A percentile compares a stretch with the other conserved stretches of the same genome.
phyloP scores from a whole-genome alignment of 1,140 invertebrate species.

The Heliconius nattereri region DNA sequence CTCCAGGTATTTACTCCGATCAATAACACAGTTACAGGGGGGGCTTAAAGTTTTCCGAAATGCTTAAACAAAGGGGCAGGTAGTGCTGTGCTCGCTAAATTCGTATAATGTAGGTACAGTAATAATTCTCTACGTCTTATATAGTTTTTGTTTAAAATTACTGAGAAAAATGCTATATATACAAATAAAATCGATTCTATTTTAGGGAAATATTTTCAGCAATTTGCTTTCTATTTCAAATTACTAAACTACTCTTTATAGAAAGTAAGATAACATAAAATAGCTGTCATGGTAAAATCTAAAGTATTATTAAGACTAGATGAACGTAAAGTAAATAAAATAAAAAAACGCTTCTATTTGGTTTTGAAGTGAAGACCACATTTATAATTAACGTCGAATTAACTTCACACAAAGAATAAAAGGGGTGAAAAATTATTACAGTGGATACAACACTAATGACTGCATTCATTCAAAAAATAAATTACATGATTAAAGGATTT shows the following conservation, averaged over 20 bases:
- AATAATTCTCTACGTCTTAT: background rate
- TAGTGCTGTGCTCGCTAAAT: background rate
- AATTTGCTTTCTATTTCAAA: background rate
- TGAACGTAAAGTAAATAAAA: background rate
- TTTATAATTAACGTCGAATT: slow-evolving; percentile 4
- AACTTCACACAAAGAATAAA: slow-evolving; percentile 9
- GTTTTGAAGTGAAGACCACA: background rate
- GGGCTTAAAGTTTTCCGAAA: slow-evolving; percentile 12
- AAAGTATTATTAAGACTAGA: background rate
- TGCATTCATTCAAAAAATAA: background rate
- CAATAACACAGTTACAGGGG: background rate
- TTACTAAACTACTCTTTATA: background rate
- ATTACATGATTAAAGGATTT: background rate
- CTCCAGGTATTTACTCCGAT: slow-evolving; percentile 8
- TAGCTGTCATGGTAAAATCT: background rate
- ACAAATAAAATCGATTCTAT: no score
- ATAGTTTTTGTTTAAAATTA: no score
- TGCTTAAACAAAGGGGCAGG: background rate
- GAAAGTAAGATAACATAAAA: background rate
- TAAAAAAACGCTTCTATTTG: background rate
- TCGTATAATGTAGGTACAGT: no score
- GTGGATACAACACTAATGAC: background rate
- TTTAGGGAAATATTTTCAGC: no score
- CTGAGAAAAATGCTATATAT: no score
- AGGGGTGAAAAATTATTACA: slow-evolving; percentile 7